Conservation (phyloP, 2,797 vertebrate genomes). For the Anolis apletophallus region DNA sequence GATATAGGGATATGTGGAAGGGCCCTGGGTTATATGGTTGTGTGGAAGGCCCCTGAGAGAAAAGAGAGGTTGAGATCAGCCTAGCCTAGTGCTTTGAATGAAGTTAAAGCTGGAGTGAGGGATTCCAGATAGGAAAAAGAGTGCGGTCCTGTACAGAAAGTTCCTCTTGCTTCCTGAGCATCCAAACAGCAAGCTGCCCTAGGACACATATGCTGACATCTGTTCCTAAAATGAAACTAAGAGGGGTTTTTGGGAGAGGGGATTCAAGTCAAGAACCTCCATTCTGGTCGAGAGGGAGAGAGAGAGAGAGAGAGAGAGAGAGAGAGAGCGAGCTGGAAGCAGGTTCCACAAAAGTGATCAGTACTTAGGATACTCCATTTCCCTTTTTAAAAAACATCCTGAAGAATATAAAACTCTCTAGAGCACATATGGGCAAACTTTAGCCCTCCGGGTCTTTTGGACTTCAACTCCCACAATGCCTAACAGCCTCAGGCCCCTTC, state of each 20-base stretch:
- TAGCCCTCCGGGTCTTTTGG: no score
- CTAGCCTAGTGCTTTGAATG: constrained; percentile 68
- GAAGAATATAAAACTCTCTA: neutral
- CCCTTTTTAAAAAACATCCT: neutral
- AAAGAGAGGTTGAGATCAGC: neutral
- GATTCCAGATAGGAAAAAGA: neutral
- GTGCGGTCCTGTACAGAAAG: constrained; percentile 21
- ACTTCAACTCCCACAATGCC: no score
- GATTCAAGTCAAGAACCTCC: constrained; percentile 60
- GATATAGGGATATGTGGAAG: no score
- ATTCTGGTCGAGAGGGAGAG: neutral
- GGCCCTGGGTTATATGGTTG: no score
- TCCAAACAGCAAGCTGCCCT: constrained; percentile 36
- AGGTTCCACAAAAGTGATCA: neutral
- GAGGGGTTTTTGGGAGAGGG: constrained; percentile 19
- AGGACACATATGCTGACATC: constrained; percentile 50
- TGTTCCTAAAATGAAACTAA: neutral
- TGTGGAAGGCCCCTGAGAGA: no score
- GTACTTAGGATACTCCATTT: neutral
- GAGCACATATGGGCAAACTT: no score
- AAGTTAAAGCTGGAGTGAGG: constrained; percentile 34
- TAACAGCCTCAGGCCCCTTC: no score
- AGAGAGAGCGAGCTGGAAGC: neutral
- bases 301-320: no score
- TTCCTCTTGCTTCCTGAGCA: constrained; percentile 62